Evolutionary conservation across 1,140 invertebrate species (phyloP).

Genomic region (Orussus abietinus): DNA sequence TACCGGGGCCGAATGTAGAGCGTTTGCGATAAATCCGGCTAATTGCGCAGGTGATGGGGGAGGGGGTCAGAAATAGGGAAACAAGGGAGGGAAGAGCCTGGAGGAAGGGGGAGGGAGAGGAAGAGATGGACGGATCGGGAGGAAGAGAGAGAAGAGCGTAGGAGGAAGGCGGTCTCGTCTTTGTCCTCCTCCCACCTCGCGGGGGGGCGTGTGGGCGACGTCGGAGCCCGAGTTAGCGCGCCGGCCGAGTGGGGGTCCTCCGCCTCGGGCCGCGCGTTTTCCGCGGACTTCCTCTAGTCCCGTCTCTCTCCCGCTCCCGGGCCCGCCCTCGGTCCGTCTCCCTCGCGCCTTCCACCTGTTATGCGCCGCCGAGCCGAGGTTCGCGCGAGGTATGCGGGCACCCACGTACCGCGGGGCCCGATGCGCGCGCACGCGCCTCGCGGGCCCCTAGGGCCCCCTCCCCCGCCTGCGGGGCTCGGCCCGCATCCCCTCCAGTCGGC

Average conservation of each 20-base stretch:
- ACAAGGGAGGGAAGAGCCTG: slow-evolving; percentile 6
- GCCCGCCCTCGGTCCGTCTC: slow-evolving; percentile 12
- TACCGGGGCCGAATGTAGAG: slow-evolving; percentile 35
- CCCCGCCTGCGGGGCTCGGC: too few relatives aligned
- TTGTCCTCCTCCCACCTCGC: slow-evolving; percentile 45
- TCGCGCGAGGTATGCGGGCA: background rate
- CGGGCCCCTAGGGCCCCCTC: too few relatives aligned
- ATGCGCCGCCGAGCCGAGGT: slow-evolving; percentile 39
- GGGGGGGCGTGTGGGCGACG: slow-evolving; percentile 50
- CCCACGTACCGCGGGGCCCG: background rate
- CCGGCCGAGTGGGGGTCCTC: slow-evolving; percentile 33
- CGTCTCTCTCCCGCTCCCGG: too few relatives aligned
- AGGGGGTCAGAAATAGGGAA: slow-evolving; percentile 1
- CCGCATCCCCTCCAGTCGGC: too few relatives aligned
- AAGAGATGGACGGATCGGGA: slow-evolving; percentile 7
- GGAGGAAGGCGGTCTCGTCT: slow-evolving; percentile 48
- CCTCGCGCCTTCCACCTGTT: slow-evolving; percentile 40
- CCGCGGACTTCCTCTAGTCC: too few relatives aligned
- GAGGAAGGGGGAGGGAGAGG: slow-evolving; percentile 8
- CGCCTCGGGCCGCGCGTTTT: slow-evolving; percentile 8
- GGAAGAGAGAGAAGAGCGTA: slow-evolving; percentile 24
- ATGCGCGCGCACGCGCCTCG: too few relatives aligned
- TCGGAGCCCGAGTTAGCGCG: slow-evolving; percentile 38
- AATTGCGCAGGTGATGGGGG: background rate
- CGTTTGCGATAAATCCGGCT: background rate